Evolutionary conservation across 2,797 vertebrate genomes (phyloP).

Genomic region (Characodon lateralis): DNA sequence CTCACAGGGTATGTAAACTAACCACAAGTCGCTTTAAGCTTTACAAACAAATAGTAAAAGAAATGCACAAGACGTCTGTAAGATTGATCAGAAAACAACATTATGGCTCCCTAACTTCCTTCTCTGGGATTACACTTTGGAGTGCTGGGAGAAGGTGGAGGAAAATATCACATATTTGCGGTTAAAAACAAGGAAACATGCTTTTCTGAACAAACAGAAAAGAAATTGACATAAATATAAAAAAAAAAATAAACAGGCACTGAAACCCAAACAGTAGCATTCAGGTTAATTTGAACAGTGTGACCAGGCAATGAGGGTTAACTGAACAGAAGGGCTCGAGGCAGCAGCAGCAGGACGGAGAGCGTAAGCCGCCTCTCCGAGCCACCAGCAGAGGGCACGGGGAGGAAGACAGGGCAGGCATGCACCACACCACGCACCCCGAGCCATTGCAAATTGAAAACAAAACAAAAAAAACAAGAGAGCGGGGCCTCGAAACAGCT

Average conservation of each 20-base stretch:
- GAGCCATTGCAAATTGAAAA: slow-evolving; percentile 39
- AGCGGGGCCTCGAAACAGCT: slow-evolving; percentile 45
- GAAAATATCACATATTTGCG: slow-evolving; percentile 34
- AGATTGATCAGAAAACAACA: slow-evolving; percentile 39
- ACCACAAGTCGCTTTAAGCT: slow-evolving; percentile 49
- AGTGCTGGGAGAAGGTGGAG: slow-evolving; percentile 28
- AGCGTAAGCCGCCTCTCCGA: slow-evolving; percentile 30
- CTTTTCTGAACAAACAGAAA: slow-evolving; percentile 46
- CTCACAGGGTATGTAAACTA: slow-evolving; percentile 58
- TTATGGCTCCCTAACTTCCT: slow-evolving; percentile 34
- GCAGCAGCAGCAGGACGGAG: slow-evolving; percentile 24
- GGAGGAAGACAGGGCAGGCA: slow-evolving; percentile 87
- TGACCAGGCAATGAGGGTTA: slow-evolving; percentile 75
- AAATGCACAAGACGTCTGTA: slow-evolving; percentile 46
- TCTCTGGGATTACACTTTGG: slow-evolving; percentile 29
- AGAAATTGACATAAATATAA: slow-evolving; percentile 27
- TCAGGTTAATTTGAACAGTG: slow-evolving; percentile 68
- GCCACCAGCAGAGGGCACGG: slow-evolving; percentile 63
- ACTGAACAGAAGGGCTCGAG: slow-evolving; percentile 71
- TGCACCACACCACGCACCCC: slow-evolving; percentile 77
- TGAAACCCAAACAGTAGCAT: slow-evolving; percentile 69
- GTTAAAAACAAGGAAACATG: slow-evolving; percentile 61
- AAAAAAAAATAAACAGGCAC: slow-evolving; percentile 69
- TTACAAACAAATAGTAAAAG: slow-evolving; percentile 49
- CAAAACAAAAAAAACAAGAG: background rate